These are phyloP conservation scores for Pithys albifrons DNA, from an alignment of 2,113 vertebrate genomes.

Conservation along the genomic window DNA sequence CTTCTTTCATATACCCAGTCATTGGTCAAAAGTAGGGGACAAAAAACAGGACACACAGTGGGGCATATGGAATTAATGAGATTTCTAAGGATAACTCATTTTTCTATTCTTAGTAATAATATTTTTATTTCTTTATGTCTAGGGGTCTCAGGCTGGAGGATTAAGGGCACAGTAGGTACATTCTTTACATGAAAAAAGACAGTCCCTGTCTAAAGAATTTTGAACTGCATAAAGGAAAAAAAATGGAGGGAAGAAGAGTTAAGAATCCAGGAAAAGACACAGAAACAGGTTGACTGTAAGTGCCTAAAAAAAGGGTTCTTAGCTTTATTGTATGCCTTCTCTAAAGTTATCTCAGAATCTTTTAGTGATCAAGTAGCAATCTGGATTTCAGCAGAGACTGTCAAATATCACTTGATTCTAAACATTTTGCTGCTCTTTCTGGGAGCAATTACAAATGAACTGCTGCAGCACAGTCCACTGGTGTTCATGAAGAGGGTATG, in stretches of 20 bases:
- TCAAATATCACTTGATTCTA: neutral
- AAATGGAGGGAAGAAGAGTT: neutral
- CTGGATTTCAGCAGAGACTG: neutral
- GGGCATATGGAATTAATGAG: conserved; percentile 17
- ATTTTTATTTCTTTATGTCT: conserved; percentile 37
- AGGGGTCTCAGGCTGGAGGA: neutral
- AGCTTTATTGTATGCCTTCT: neutral
- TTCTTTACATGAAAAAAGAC: conserved; percentile 4
- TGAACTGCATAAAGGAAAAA: neutral
- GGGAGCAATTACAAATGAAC: neutral
- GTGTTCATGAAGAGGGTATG: neutral
- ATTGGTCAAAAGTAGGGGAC: neutral
- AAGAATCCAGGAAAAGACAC: neutral
- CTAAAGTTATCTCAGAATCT: neutral
- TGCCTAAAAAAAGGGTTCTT: neutral
- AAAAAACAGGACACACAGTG: conserved; percentile 39
- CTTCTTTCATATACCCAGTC: conserved; percentile 24
- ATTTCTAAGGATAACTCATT: neutral
- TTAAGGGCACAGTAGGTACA: conserved; percentile 1
- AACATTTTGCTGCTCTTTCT: neutral
- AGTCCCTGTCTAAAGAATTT: neutral
- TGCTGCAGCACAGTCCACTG: neutral
- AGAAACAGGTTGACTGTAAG: neutral
- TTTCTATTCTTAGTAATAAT: conserved; percentile 40
- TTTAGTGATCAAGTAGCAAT: neutral